Conservation (phyloP, 2,888 invertebrate genomes). For the Drosophila stalkeri region DNA sequence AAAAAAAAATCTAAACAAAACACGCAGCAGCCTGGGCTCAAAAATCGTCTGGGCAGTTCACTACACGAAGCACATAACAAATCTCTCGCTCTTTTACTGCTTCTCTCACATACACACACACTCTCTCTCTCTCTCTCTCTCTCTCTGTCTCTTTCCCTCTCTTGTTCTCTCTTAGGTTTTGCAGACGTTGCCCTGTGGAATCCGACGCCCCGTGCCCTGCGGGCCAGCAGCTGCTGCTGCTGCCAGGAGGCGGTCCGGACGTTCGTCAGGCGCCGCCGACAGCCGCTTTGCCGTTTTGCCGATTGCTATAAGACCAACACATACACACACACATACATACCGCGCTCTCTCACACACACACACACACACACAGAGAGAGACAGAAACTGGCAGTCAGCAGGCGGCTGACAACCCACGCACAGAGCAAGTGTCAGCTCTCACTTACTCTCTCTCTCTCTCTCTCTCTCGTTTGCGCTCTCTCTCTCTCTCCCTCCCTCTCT, state of each 20-base stretch:
- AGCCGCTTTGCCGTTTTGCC: slow-evolving; percentile 36
- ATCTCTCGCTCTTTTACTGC: slow-evolving; percentile 19
- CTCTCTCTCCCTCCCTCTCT: not conserved
- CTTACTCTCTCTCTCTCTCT: not conserved
- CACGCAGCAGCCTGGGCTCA: slow-evolving; percentile 37
- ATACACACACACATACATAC: slow-evolving; percentile 3
- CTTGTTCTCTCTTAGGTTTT: slow-evolving; percentile 4
- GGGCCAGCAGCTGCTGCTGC: slow-evolving; percentile 27
- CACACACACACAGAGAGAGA: slow-evolving; percentile 6
- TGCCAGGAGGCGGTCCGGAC: slow-evolving; percentile 37
- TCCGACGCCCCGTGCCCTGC: slow-evolving; percentile 44
- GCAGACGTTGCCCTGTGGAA: slow-evolving; percentile 60
- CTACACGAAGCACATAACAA: slow-evolving; percentile 46
- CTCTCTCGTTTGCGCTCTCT: not conserved
- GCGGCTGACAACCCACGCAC: slow-evolving; percentile 53
- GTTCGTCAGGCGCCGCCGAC: slow-evolving; percentile 50
- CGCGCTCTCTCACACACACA: not conserved
- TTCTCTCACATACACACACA: not conserved
- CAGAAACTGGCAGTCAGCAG: slow-evolving; percentile 25
- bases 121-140: not conserved
- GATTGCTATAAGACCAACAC: slow-evolving; percentile 21
- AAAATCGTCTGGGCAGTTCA: slow-evolving; percentile 53
- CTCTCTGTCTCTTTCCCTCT: not conserved
- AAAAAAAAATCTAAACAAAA: slow-evolving; percentile 41
- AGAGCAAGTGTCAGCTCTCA: slow-evolving; percentile 1